Percentiles rank a stretch among this genome's conserved stretches.
Evolutionary conservation across 2,888 invertebrate species (phyloP).

Genomic region (Diarsia dahlii): DNA sequence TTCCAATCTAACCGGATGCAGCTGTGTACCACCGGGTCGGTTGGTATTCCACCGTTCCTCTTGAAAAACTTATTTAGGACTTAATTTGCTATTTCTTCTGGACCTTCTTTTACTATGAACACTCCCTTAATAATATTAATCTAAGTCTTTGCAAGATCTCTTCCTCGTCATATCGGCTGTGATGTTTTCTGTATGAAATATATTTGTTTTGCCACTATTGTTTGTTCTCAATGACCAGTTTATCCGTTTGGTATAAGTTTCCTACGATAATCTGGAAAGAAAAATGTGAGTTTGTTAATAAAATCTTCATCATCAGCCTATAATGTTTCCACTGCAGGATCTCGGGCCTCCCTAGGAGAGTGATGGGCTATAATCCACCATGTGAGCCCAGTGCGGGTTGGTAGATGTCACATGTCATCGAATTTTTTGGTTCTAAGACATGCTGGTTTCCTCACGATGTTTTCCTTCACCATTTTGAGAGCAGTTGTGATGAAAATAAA

Average conservation of each 20-base stretch:
- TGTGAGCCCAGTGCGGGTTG: too few relatives aligned
- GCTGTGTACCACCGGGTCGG: not conserved
- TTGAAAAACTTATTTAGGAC: not conserved
- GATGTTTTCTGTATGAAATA: not conserved
- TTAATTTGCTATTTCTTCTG: not conserved
- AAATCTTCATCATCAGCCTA: too few relatives aligned
- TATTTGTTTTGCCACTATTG: conserved; percentile 13
- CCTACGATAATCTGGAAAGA: conserved; percentile 92
- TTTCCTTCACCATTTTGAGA: too few relatives aligned
- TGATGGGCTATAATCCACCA: too few relatives aligned
- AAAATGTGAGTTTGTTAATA: not conserved
- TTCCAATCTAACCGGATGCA: too few relatives aligned
- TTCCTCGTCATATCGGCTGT: not conserved
- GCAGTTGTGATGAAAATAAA: too few relatives aligned
- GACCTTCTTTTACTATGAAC: not conserved
- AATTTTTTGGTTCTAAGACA: too few relatives aligned
- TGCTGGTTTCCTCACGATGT: too few relatives aligned
- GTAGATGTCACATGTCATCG: too few relatives aligned
- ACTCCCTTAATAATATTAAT: not conserved
- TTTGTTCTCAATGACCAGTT: conserved; percentile 93
- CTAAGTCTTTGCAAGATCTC: not conserved
- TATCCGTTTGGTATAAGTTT: conserved; percentile 92
- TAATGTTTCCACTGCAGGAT: too few relatives aligned
- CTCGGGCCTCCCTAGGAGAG: too few relatives aligned
- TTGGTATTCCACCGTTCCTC: not conserved